Base-by-base conservation (phyloP, 2,797 vertebrate genomes). In the Melanogrammus aeglefinus region DNA sequence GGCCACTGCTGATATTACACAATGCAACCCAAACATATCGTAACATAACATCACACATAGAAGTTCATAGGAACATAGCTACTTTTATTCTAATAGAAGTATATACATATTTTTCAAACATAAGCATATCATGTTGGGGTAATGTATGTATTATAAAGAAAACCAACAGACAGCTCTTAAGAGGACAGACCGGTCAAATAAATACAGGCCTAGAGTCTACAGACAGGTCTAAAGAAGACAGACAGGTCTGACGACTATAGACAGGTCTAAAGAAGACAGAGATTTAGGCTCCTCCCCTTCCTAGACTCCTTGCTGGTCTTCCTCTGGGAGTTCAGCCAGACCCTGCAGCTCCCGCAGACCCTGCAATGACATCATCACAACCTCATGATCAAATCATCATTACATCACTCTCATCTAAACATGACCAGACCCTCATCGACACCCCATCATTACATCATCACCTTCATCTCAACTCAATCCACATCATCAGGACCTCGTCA, bases 261-360 rank as follows among this genome's bases (percentile, higher is more conserved):
- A n/a, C 13, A 73, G 31, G 18, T 36, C 16, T 16, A 36, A 18
- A 2, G 33, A n/a, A 21, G 31, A 38, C 13, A 35, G 13, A 71
- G 69, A 14, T 31, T 4, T 35, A 35, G 33, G 70, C 29, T 72
- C 63, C 57, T 18, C 47, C 57, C 47, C 70, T 29, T 72, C 31
- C 88, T 91, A 89, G 27, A 92, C 73, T 0, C 95, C 92, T 88
- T 86, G 84, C 70, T 79, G 86, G 76, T 78, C 76, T 36, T 73
- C 84, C 36, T 95, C 94, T 0, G 94, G 91, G 18, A 91, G 81
- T 75, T 94, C 93, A 0, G 86, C 84, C 38, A 97, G 88, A 9
- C 94, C 95, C 84, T 97, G 96, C 47, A 97, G 92, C 87, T 97
- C 96, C 85, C 95, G 89, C 81, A 97, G 90, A 57, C 96, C 96